A percentile compares a stretch with the other conserved stretches of the same genome.
Conservation (phyloP, 2,113 vertebrate species). For the Larimichthys crocea region DNA sequence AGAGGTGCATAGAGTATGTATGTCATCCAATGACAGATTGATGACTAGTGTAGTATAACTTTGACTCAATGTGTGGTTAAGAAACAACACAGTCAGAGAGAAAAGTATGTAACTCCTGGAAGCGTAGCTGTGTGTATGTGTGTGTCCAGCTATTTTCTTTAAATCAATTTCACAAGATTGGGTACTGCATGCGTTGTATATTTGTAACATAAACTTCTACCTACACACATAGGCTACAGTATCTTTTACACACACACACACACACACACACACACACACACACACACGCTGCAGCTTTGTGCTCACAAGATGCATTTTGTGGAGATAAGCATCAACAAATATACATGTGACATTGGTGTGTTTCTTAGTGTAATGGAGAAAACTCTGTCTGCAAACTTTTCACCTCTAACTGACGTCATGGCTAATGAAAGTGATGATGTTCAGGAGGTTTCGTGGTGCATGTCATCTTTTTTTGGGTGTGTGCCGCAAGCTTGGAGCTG, state of each 20-base stretch:
- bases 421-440: background rate
- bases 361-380: background rate
- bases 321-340: background rate
- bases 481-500: conserved; percentile 6
- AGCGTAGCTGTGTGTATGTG: background rate
- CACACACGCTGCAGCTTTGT: conserved; percentile 7
- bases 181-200: conserved; percentile 11
- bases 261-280: background rate
- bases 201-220: conserved; percentile 16
- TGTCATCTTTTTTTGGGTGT: background rate
- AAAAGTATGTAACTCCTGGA: background rate
- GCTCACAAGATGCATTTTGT: conserved; percentile 26
- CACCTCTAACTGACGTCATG: background rate
- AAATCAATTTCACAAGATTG: conserved; percentile 57
- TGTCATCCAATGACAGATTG: conserved; percentile 25
- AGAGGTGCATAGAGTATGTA: background rate
- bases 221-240: background rate
- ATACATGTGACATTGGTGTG: background rate
- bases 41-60: conserved; percentile 22
- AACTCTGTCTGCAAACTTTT: background rate
- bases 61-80: conserved; percentile 47
- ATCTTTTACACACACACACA: background rate
- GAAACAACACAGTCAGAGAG: conserved; percentile 25
- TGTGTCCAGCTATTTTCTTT: conserved; percentile 48
- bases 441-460: background rate